phyloP scores from a whole-genome alignment of 2,113 vertebrate genomes.

The Tachysurus vachellii region DNA sequence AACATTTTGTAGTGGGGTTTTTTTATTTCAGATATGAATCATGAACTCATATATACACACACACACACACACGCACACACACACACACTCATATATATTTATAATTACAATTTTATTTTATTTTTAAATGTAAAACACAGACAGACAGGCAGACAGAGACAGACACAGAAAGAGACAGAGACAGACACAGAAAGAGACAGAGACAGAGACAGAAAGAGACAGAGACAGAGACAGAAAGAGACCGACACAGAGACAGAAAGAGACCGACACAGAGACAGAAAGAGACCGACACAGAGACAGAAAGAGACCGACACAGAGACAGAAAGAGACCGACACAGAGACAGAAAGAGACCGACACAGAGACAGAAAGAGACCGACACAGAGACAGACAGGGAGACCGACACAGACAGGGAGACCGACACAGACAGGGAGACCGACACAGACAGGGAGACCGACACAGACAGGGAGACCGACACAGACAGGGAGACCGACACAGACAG shows the following conservation, averaged over 20 bases:
- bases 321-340: slow-evolving; percentile 69
- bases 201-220: too few species aligned
- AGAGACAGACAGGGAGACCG: slow-evolving; percentile 74
- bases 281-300: slow-evolving; percentile 73
- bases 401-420: slow-evolving; percentile 36
- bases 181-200: too few species aligned
- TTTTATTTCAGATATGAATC: too few species aligned
- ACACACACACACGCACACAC: background rate
- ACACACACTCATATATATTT: background rate
- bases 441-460: slow-evolving; percentile 61
- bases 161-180: too few species aligned
- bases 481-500: slow-evolving; percentile 67
- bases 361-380: slow-evolving; percentile 53
- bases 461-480: slow-evolving; percentile 48
- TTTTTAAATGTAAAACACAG: too few species aligned
- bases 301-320: background rate
- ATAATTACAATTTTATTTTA: too few species aligned
- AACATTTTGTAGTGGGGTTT: too few species aligned
- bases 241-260: too few species aligned
- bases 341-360: slow-evolving; percentile 58
- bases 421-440: slow-evolving; percentile 65
- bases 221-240: too few species aligned
- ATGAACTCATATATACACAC: background rate
- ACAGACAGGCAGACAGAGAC: too few species aligned
- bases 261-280: background rate